Percentiles rank a stretch among this genome's conserved stretches.
Evolutionary conservation across 2,888 invertebrate genomes (phyloP).

Genomic region (Cosmorhoe ocellata): DNA sequence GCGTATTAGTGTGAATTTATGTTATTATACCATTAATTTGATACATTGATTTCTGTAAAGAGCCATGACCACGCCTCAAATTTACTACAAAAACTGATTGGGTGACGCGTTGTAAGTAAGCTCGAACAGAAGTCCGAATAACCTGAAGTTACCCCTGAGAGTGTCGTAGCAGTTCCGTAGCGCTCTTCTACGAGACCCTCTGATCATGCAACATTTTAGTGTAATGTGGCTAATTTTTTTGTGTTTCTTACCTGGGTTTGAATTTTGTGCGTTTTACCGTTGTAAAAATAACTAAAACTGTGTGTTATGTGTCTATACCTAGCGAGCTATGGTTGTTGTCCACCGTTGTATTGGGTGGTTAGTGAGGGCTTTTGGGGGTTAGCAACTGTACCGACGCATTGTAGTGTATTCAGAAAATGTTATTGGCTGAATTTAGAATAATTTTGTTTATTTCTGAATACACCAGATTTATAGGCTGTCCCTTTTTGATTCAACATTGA

Average conservation of each 20-base stretch:
- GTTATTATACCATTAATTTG: conserved; percentile 72
- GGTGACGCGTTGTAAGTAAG: conserved; percentile 51
- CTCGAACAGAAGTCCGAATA: conserved; percentile 66
- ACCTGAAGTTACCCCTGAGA: conserved; percentile 60
- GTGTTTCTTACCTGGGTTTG: conserved; percentile 79
- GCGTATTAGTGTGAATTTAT: conserved; percentile 80
- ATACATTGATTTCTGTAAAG: conserved; percentile 69
- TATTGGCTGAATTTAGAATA: conserved; percentile 17
- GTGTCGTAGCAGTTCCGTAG: conserved; percentile 57
- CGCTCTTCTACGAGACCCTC: conserved; percentile 70
- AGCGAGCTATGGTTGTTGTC: conserved; percentile 75
- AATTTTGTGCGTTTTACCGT: conserved; percentile 80
- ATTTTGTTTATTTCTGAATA: conserved; percentile 32
- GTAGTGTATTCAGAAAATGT: conserved; percentile 53
- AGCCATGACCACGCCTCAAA: conserved; percentile 59
- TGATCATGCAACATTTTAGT: conserved; percentile 73
- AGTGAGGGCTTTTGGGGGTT: conserved; percentile 54
- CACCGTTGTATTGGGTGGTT: conserved; percentile 54
- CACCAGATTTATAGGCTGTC: conserved; percentile 45
- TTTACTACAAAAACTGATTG: conserved; percentile 43
- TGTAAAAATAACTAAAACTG: conserved; percentile 73
- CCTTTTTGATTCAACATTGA: conserved; percentile 61
- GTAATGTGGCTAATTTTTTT: conserved; percentile 76
- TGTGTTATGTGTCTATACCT: conserved; percentile 79
- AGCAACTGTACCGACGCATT: conserved; percentile 49